Base-by-base conservation (phyloP, 2,113 vertebrate genomes). In the Osmerus eperlanus region DNA sequence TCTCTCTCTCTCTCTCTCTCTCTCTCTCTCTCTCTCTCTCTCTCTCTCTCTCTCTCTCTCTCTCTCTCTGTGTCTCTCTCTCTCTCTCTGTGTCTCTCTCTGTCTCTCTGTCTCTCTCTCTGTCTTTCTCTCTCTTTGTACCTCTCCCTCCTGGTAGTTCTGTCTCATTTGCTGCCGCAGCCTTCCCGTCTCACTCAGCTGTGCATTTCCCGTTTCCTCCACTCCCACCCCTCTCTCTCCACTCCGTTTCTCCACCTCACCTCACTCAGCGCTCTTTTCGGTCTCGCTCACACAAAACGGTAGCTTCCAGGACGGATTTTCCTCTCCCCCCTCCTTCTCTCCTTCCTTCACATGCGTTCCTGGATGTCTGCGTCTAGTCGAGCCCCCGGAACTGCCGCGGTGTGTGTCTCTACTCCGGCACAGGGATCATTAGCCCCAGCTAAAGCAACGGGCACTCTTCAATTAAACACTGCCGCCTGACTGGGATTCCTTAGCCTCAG, bases 381-480 rank as follows among this genome's bases (percentile, higher is more conserved):
- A 51, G 29, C 67, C 18, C 18, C 41, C 41, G 41, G 41, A 47
- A 47, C 41, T 47, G 41, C 41, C 5, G 41, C 9, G 41, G 62
- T 73, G 78, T 74, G 66, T 75, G 78, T 79, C 74, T 84, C 72
- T 67, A 74, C 82, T 77, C 76, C 55, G 61, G 72, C 70, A 72
- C 87, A 78, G 75, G 80, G 76, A 81, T 87, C 82, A 84, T 89
- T 85, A 84, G 82, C 41, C 83, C 72, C 69, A 84, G 60, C 81
- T 81, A 71, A 80, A 87, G 86, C 73, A 47, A 47, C 81, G 82
- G 84, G 86, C 85, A 83, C 88, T 81, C 89, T 82, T 85, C 89
- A 92, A 92, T 93, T 91, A 92, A 91, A 92, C 66, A 74, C 87
- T 90, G 91, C 86, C 87, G 60, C 60, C 23, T 28, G 60, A 28